Base-by-base conservation (phyloP, 2,888 invertebrate species). In the Cylloceria caligata region DNA sequence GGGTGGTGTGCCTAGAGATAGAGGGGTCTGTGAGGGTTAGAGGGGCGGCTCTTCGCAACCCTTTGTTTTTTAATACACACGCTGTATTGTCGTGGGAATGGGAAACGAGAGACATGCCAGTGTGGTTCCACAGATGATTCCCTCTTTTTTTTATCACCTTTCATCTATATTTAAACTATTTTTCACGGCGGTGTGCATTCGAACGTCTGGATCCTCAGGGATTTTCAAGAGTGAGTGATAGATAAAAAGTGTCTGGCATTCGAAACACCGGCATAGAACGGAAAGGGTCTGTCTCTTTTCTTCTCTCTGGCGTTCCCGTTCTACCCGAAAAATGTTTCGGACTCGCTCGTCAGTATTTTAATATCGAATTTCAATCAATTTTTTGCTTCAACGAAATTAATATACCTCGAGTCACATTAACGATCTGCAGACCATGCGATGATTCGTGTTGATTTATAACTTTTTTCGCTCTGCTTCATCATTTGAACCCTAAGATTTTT, bases 41-140 rank as follows among this genome's bases (percentile, higher is more conserved):
- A 72, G 72, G 65, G 62, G 68, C 60, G 68, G 69, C 67, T 75
- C 74, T 78, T 57, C 72, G 75, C 87, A 90, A 90, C 90, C 90
- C 90, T 90, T 90, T 90, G 87, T 88, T 89, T 89, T 89, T 88
- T 86, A 88, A 90, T 89, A 87, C 85, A 85, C 87, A 85, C 86
- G 87, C 86, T 86, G 69, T 74, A 88, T 86, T 87, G 88, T 89
- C 91, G 91, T 90, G 91, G 91, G 91, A 91, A 91, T 87, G 74
- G 88, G 88, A 87, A 87, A 89, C 81, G 84, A 83, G 84, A 85
- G 85, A 85, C 80, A 73, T 65, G 83, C 13, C 45, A 9, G 16
- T 52, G 42, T 69, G 42, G 47, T 52, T 60, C 36, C 65, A 30
- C 49, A 60, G 39, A 65, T 74, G 52, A 74, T 74, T 57, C 57